Conservation (phyloP, 2,113 vertebrate species). For the Myiozetetes cayanensis region DNA sequence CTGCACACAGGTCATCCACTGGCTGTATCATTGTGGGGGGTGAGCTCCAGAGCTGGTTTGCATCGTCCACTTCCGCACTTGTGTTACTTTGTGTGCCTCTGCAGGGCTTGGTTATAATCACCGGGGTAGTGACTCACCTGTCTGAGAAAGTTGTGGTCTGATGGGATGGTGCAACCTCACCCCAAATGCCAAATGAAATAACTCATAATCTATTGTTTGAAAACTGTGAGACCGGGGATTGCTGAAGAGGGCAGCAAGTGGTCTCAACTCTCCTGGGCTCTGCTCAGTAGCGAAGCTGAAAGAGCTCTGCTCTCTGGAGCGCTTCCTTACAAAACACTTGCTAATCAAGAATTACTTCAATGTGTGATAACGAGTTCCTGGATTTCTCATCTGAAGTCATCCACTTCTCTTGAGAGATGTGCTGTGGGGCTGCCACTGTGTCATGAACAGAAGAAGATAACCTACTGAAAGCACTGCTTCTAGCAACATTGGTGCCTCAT, state of each 20-base stretch:
- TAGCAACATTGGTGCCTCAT: neutral
- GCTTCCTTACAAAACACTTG: neutral
- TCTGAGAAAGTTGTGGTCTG: neutral
- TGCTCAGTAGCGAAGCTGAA: neutral
- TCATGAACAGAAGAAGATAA: neutral
- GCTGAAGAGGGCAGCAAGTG: neutral
- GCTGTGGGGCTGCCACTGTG: neutral
- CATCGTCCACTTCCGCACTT: neutral
- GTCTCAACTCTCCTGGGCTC: neutral
- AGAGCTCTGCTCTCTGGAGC: neutral
- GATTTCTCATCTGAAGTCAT: neutral
- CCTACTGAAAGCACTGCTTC: neutral
- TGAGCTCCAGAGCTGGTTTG: neutral
- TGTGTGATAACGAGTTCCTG: neutral
- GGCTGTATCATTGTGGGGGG: accelerated
- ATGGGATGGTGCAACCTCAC: neutral
- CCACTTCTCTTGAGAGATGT: neutral
- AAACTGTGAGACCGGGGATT: neutral
- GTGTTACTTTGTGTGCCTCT: neutral
- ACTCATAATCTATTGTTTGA: neutral
- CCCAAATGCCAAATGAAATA: neutral
- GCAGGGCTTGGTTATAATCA: neutral
- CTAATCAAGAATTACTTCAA: neutral
- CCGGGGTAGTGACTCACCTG: neutral
- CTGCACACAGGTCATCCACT: neutral